Base-by-base conservation (phyloP, 2,888 invertebrate genomes). In the Gasteruption jaculator region DNA sequence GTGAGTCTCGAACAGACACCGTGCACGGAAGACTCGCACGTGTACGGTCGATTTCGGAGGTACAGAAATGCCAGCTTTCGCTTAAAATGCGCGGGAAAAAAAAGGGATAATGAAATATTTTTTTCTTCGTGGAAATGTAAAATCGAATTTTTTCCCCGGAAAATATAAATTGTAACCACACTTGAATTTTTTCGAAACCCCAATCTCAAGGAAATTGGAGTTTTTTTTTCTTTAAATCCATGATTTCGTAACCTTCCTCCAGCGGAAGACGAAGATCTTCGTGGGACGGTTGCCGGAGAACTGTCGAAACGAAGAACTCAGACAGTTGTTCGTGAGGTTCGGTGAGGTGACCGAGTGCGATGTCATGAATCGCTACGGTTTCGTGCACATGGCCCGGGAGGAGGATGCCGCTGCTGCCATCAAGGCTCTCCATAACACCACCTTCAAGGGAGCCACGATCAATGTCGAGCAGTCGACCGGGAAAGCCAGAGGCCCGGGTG, bases 301-400 rank as follows among this genome's bases (percentile, higher is more conserved):
- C 58, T 88, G 90, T 53, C 85, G 86, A 60, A 82, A 85, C 40
- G 85, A 88, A 58, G 91, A 92, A 59, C 76, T 93, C 31, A 77
- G 86, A 32, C 81, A 82, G 52, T 74, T 93, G 35, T 94, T 95
- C 73, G 83, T 87, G 54, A 83, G 86, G 38, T 91, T 85, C 71
- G 93, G 93, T 31, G 79, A 79, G 41, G 93, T 95, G 5, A 87
- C 87, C 12, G 94, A 95, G 72, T 93, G 93, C 71, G 94, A 94
- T 68, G 89, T 95, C 43, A 86, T 94, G 75, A 92, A 92, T 70
- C 83, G 91, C 46, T 95, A 91, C 71, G 94, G 92, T 7, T 95
- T 95, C 74, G 88, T 95, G 35, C 92, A 93, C 72, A 84, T 91
- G 83, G 85, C 87, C 63, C 83, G 85, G 14, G 81, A 82, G 58